These are phyloP conservation scores for Neodon shergylaensis DNA, from an alignment of 2,113 vertebrate genomes.

Conservation along the genomic window DNA sequence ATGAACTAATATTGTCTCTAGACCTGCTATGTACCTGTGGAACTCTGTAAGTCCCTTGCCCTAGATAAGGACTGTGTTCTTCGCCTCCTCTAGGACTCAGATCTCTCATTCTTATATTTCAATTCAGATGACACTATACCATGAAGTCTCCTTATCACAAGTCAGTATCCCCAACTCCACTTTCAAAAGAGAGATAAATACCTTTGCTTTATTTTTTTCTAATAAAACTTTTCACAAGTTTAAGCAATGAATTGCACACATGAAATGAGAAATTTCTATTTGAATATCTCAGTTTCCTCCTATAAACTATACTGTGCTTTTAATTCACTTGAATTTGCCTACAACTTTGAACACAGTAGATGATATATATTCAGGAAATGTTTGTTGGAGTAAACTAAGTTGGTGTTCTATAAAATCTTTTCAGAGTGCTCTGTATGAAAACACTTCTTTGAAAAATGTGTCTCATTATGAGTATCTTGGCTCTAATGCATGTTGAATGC, in stretches of 20 bases:
- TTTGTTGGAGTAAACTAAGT: slow-evolving; percentile 50
- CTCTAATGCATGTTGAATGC: slow-evolving; percentile 44
- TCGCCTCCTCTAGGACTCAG: not conserved
- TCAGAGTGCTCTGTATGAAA: slow-evolving; percentile 44
- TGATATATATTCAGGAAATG: slow-evolving; percentile 27
- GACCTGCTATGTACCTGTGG: not conserved
- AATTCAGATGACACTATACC: not conserved
- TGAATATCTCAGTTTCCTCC: not conserved
- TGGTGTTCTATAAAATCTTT: not conserved
- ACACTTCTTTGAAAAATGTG: slow-evolving; percentile 61
- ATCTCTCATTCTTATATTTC: not conserved
- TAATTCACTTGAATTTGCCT: not conserved
- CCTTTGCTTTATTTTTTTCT: not conserved
- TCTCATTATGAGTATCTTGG: slow-evolving; percentile 54
- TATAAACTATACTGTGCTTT: slow-evolving; percentile 8
- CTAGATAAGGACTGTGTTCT: not conserved
- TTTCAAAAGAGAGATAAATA: not conserved
- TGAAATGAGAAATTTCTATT: slow-evolving; percentile 7
- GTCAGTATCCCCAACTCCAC: not conserved
- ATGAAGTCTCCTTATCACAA: not conserved
- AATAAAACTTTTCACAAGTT: not conserved
- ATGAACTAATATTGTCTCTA: not conserved
- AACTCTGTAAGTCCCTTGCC: not conserved
- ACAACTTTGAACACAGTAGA: not conserved
- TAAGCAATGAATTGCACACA: not conserved